These are phyloP conservation scores for Corvus moneduloides DNA, from an alignment of 2,113 vertebrate species.

Conservation along the genomic window DNA sequence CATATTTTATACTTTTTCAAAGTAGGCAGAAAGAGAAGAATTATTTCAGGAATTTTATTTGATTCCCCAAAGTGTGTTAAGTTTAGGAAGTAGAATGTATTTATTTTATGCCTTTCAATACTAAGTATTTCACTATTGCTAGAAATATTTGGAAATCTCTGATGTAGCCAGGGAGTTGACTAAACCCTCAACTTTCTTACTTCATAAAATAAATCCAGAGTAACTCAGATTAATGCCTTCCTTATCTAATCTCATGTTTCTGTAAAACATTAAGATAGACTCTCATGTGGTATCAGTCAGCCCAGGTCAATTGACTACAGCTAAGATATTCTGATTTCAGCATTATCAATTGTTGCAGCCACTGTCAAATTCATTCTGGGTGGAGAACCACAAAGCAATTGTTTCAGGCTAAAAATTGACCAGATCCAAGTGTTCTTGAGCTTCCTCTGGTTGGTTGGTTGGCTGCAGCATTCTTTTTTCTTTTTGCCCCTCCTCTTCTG, in stretches of 20 bases:
- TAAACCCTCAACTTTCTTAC: neutral
- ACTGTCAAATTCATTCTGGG: neutral
- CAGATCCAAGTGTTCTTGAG: neutral
- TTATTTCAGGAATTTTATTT: neutral
- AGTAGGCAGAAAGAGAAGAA: neutral
- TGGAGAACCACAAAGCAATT: neutral
- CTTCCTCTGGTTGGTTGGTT: neutral
- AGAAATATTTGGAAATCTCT: neutral
- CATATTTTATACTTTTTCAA: neutral
- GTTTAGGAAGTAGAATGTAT: neutral
- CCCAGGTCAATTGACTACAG: neutral
- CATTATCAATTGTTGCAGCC: neutral
- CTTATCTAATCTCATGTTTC: neutral
- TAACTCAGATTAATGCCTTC: neutral
- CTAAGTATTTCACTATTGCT: neutral
- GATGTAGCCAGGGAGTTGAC: neutral
- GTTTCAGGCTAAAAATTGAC: neutral
- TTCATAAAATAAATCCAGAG: neutral
- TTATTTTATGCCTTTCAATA: neutral
- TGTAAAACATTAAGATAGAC: neutral
- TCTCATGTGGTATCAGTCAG: neutral
- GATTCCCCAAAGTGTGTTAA: neutral
- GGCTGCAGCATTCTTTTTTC: neutral
- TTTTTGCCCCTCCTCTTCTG: neutral
- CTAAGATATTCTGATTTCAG: neutral